Percentiles rank a stretch among this genome's conserved stretches.
Evolutionary conservation across 1,140 invertebrate genomes (phyloP).

Genomic region (Bombus pyrosoma): DNA sequence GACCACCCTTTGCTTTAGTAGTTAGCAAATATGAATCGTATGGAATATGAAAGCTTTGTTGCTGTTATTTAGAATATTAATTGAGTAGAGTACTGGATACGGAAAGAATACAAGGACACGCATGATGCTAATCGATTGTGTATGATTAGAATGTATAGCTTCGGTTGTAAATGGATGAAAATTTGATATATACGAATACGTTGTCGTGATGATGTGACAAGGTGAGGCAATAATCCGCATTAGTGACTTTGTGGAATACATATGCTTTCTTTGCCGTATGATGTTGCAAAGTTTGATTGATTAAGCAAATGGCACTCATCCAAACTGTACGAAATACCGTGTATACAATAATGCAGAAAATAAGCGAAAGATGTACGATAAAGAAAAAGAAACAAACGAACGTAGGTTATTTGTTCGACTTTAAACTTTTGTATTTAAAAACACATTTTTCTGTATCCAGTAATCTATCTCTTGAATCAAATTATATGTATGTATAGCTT

Average conservation of each 20-base stretch:
- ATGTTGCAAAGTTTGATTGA: neutral
- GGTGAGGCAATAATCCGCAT: constrained; percentile 23
- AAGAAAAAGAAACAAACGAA: neutral
- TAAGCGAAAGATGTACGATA: neutral
- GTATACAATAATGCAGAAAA: neutral
- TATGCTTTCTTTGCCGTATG: neutral
- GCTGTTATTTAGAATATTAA: constrained; percentile 65
- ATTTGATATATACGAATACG: constrained; percentile 15
- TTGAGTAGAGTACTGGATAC: constrained; percentile 78
- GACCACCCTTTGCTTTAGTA: constrained; percentile 44
- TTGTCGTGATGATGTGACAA: constrained; percentile 39
- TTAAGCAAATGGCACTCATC: constrained; percentile 10
- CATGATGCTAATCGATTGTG: constrained; percentile 34
- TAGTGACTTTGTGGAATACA: constrained; percentile 6
- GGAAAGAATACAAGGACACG: constrained; percentile 41
- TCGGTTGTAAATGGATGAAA: constrained; percentile 23
- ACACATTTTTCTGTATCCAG: constrained; percentile 69
- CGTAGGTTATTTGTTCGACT: neutral
- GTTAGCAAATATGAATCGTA: constrained; percentile 65
- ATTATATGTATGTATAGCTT: constrained; percentile 70
- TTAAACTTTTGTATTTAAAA: neutral
- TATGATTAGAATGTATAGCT: constrained; percentile 6
- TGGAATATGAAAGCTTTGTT: constrained; percentile 69
- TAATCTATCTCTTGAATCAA: constrained; percentile 72
- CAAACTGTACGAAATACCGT: constrained; percentile 1